Evolutionary conservation across 2,797 vertebrate species (phyloP), one percentile per base, ranked within the genome.

Genomic region (Muscicapa comitata): DNA sequence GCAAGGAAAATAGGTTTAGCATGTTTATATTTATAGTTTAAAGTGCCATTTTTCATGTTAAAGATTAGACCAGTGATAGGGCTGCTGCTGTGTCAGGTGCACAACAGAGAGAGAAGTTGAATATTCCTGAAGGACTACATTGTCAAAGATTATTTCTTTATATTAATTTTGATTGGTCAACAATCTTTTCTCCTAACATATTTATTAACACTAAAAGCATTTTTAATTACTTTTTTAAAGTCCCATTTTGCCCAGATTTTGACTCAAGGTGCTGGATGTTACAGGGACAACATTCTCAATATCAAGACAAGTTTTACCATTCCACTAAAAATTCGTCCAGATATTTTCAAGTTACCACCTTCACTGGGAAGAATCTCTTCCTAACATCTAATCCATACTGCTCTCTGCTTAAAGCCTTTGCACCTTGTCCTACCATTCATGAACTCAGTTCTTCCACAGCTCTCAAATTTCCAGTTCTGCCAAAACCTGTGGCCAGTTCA

Each of bases 141-240:
- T 4, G 12, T 13, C 7, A 45, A 73, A 42, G 1, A 5, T 21
- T 13, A 1, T 19, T 72, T 66, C 3, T 65, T 68, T 31, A 29
- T n/a, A 62, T 19, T 37, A 5, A 45, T 67, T 86, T 91, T 17
- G n/a, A 23, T 42, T 43, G 9, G 4, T 33, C 9, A 79, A 31
- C 1, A 62, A 33, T 16, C 31, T 2, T 1, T 62, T 82, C 25
- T 18, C 33, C 29, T 53, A 37, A 54, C 80, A 40, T n/a, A n/a
- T 18, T 71, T 83, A 4, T 7, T 31, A 28, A 31, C 0, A 8
- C 1, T 31, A 42, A 66, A 16, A 42, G 0, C 2, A 4, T 1
- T 7, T 70, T 35, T 10, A 37, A 40, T 35, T 67, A 5, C 2
- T n/a, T 78, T 67, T 67, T 28, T 0, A 20, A 78, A 61, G 6